phyloP scores from a whole-genome alignment of 1,140 invertebrate genomes.

The Acyrthosiphon pisum region DNA sequence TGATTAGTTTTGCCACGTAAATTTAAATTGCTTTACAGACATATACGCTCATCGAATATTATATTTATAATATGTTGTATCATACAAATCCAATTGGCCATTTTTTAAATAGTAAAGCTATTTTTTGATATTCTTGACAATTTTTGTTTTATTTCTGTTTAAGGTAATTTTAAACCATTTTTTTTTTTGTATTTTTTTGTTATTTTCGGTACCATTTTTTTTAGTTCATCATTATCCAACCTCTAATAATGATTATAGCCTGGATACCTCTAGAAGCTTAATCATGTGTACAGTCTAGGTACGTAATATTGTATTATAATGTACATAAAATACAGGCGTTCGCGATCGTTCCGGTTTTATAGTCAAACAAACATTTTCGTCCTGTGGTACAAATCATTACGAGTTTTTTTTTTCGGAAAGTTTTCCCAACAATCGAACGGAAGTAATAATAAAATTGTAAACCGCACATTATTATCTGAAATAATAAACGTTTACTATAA shows the following conservation, averaged over 20 bases:
- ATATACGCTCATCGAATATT: neutral
- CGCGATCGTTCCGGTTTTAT: neutral
- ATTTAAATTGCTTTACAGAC: too few species aligned
- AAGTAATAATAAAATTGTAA: neutral
- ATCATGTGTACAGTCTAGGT: neutral
- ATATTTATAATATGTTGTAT: neutral
- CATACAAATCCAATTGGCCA: neutral
- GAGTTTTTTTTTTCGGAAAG: neutral
- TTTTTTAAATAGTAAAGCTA: neutral
- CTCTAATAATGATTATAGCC: neutral
- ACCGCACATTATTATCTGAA: neutral
- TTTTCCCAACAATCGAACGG: constrained; percentile 2
- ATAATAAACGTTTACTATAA: constrained; percentile 41
- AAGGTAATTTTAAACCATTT: too few species aligned
- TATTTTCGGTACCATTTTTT: neutral
- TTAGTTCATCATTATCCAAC: neutral
- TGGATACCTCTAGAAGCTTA: neutral
- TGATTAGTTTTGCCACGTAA: neutral
- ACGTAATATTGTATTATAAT: too few species aligned
- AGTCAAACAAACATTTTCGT: neutral
- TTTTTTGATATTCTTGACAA: too few species aligned
- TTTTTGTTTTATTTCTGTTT: too few species aligned
- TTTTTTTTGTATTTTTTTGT: too few species aligned
- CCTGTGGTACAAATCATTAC: neutral
- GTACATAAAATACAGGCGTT: neutral